Percentiles rank a stretch among this genome's conserved stretches.
These are phyloP conservation scores for Sitta europaea DNA, from an alignment of 2,113 vertebrate genomes.

Conservation along the genomic window DNA sequence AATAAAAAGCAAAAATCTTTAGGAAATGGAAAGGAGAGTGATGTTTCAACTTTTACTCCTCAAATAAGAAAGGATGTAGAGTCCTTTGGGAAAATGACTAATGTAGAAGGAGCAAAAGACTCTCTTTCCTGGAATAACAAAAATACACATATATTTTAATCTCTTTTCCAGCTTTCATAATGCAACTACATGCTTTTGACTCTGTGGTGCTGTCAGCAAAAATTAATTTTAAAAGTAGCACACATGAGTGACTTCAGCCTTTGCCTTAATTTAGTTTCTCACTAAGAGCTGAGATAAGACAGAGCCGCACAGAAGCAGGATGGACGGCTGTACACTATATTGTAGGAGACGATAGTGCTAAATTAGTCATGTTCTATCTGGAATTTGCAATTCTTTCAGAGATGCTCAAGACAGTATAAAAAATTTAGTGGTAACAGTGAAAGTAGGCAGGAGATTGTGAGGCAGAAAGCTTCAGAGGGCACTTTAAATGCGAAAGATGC, in stretches of 20 bases:
- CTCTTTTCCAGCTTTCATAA: conserved; percentile 55
- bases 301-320: conserved; percentile 51
- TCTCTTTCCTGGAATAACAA: conserved; percentile 53
- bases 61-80: conserved; percentile 59
- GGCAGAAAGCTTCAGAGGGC: conserved; percentile 78
- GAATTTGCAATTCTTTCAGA: conserved; percentile 96
- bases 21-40: conserved; percentile 42
- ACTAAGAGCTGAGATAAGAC: conserved; percentile 64
- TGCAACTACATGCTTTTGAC: conserved; percentile 55
- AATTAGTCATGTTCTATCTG: conserved; percentile 96
- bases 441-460: conserved; percentile 77
- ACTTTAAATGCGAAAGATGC: conserved; percentile 79
- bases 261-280: conserved; percentile 73
- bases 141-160: conserved; percentile 69
- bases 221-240: conserved; percentile 72
- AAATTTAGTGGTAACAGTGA: conserved; percentile 86
- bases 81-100: conserved; percentile 51
- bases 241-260: conserved; percentile 54
- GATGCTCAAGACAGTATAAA: conserved; percentile 91
- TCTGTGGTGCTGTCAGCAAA: conserved; percentile 67
- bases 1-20: conserved; percentile 19
- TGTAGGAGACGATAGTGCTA: conserved; percentile 73
- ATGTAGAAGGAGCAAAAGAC: conserved; percentile 57
- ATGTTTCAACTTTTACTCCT: conserved; percentile 12
- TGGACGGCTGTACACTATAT: conserved; percentile 61